A percentile compares a stretch with the other conserved stretches of the same genome.
Conservation (phyloP, 2,113 vertebrate genomes). For the Nannospalax galili region DNA sequence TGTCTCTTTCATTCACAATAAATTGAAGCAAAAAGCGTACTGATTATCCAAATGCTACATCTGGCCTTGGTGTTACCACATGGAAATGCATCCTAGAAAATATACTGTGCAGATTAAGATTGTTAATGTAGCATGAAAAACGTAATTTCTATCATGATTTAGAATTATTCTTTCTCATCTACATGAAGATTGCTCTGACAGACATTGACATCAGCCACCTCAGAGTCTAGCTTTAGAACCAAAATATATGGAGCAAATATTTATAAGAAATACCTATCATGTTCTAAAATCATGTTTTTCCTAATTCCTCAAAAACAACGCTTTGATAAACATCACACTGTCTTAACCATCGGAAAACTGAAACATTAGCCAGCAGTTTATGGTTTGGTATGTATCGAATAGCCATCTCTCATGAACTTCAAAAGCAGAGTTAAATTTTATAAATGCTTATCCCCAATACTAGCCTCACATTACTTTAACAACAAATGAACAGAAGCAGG, state of each 20-base stretch:
- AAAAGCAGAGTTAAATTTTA: background rate
- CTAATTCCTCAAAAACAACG: slow-evolving; percentile 33
- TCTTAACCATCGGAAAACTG: background rate
- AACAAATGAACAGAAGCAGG: background rate
- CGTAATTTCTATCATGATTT: slow-evolving; percentile 65
- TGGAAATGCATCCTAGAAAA: slow-evolving; percentile 73
- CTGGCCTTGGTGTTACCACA: slow-evolving; percentile 62
- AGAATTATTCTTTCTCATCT: slow-evolving; percentile 58
- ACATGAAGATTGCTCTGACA: slow-evolving; percentile 51
- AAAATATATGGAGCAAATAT: slow-evolving; percentile 26
- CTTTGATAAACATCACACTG: background rate
- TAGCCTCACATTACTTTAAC: background rate
- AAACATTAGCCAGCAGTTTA: background rate
- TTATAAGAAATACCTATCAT: slow-evolving; percentile 4
- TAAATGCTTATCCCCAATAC: background rate
- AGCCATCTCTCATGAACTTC: background rate
- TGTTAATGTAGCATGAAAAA: slow-evolving; percentile 68
- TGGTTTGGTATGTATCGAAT: background rate
- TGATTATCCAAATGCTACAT: slow-evolving; percentile 68
- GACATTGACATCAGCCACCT: slow-evolving; percentile 15
- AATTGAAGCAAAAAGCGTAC: slow-evolving; percentile 68
- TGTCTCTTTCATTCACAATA: slow-evolving; percentile 70
- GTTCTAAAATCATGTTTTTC: background rate
- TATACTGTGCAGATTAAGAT: slow-evolving; percentile 73
- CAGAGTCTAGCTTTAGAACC: slow-evolving; percentile 4